phyloP scores from a whole-genome alignment of 2,888 invertebrate species.

The Agrotis exclamationis region DNA sequence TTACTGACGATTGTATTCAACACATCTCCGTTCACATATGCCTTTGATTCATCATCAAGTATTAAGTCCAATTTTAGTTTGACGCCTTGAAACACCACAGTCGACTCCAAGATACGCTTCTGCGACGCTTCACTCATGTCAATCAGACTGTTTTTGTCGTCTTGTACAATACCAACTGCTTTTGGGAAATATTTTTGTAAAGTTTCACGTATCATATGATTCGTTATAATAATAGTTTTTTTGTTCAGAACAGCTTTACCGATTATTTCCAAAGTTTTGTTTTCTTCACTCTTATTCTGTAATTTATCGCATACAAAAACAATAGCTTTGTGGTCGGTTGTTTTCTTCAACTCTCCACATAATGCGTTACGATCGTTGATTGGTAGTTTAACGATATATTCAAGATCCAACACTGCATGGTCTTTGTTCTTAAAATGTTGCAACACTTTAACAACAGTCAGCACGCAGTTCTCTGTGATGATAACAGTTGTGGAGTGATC shows the following conservation, averaged over 20 bases:
- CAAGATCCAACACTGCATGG: slow-evolving; percentile 14
- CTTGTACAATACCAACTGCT: not conserved
- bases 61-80: slow-evolving; percentile 26
- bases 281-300: not conserved
- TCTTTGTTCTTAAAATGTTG: slow-evolving; percentile 22
- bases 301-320: slow-evolving; percentile 24
- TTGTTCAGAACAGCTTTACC: slow-evolving; percentile 3
- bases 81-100: slow-evolving; percentile 40
- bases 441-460: slow-evolving; percentile 30
- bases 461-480: slow-evolving; percentile 11
- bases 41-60: slow-evolving; percentile 16
- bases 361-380: not conserved
- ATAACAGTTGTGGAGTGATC: slow-evolving; percentile 7
- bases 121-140: slow-evolving; percentile 36
- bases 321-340: not conserved
- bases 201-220: not conserved
- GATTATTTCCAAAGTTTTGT: slow-evolving; percentile 11
- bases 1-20: slow-evolving; percentile 31
- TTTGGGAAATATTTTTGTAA: slow-evolving; percentile 4
- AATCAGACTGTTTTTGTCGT: slow-evolving; percentile 14
- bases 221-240: slow-evolving; percentile 29
- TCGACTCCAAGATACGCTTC: slow-evolving; percentile 13
- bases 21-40: slow-evolving; percentile 33
- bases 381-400: slow-evolving; percentile 14
- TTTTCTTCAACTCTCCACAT: slow-evolving; percentile 3